Base-by-base conservation (phyloP, 2,888 invertebrate genomes). In the Lutraria lutraria region DNA sequence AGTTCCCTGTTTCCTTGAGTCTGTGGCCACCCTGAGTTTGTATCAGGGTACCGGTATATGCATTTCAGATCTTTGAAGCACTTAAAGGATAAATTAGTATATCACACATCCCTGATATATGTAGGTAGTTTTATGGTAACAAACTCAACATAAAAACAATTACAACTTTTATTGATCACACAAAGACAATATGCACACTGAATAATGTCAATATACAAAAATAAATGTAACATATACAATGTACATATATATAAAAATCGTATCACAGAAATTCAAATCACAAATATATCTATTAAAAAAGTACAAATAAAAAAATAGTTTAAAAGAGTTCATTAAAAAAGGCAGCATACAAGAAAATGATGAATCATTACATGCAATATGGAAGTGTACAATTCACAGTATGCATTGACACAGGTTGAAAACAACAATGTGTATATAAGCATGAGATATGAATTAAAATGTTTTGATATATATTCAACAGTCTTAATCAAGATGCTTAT, bases 191-290 rank as follows among this genome's bases (percentile, higher is more conserved):
- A 52, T 6, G 21, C 52, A 54, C 81, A 81, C 54, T 1, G 72
- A 76, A 76, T 76, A 76, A 29, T 76, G 76, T 34, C 34, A 34
- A 34, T 76, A 76, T 76, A 34, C 29, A 76, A 34, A 76, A 4
- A 76, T 76, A 76, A 76, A 2, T 43, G 43, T 43, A 16, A 19
- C 31, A 16, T 54, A 43, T 81, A 53, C 16, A n/a, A n/a, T n/a
- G n/a, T n/a, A 82, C 56, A 54, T 82, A 54, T 60, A 56, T 56
- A 19, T 54, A 82, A 82, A 53, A 29, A 54, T n/a, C 15, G n/a
- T 81, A 52, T 81, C 54, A 81, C 81, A 81, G 54, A 53, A 54
- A 52, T 52, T 29, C 16, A 52, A 81, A 81, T 54, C 25, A 81
- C 54, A 54, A n/a, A 54, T 21, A 52, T 81, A 34, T 52, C 34